Evolutionary conservation across 2,888 invertebrate species (phyloP).

Genomic region (Pachymerium ferrugineum): DNA sequence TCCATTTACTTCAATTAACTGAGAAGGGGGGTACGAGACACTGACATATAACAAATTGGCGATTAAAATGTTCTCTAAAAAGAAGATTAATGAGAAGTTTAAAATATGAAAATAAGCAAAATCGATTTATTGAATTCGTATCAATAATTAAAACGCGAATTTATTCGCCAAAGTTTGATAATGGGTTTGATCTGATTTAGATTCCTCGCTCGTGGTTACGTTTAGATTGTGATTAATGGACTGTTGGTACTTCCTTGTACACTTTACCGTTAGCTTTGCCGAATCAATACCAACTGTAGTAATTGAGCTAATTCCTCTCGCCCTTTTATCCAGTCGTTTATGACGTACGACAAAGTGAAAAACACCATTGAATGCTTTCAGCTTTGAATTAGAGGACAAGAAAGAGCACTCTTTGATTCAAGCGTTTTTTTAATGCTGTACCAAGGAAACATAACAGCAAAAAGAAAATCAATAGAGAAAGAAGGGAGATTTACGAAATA

Average conservation of each 20-base stretch:
- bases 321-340: background rate
- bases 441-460: background rate
- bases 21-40: no score
- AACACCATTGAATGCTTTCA: background rate
- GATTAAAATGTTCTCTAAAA: no score
- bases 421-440: background rate
- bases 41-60: no score
- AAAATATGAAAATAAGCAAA: background rate
- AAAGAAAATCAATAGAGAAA: background rate
- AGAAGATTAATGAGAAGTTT: no score
- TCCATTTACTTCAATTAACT: no score
- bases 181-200: slow-evolving; percentile 10
- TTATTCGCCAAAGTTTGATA: background rate
- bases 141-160: background rate
- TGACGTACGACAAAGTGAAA: background rate
- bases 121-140: background rate
- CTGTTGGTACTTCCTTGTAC: background rate
- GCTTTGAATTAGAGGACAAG: background rate
- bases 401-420: background rate
- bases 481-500: no score
- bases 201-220: background rate
- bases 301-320: slow-evolving; percentile 2
- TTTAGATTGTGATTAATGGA: slow-evolving; percentile 4
- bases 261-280: background rate
- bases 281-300: background rate